These are phyloP conservation scores for Anser brachyrhynchus DNA, from an alignment of 2,113 vertebrate genomes.

Conservation along the genomic window DNA sequence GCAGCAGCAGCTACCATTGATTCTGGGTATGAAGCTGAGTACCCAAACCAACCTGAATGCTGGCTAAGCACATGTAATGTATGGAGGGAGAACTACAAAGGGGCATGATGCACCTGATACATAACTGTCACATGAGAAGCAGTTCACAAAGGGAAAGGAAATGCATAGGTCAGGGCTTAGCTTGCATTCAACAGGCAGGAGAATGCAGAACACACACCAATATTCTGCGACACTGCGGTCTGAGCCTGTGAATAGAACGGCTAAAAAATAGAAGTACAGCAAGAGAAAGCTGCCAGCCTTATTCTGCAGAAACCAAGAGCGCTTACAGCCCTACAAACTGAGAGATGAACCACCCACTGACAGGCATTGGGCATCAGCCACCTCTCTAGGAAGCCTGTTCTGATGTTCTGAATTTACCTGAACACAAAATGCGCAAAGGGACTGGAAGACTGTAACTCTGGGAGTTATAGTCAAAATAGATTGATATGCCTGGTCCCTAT, in stretches of 20 bases:
- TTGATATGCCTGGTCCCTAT: fast-evolving
- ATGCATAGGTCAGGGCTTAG: not conserved
- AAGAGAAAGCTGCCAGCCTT: not conserved
- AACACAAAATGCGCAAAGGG: not conserved
- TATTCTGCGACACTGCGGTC: not conserved
- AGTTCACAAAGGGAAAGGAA: conserved; percentile 4
- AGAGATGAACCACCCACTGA: not conserved
- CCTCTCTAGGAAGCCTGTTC: not conserved
- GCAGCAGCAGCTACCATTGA: not conserved
- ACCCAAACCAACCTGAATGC: not conserved
- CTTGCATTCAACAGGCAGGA: not conserved
- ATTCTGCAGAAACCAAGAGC: not conserved
- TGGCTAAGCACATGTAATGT: not conserved
- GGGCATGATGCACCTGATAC: not conserved
- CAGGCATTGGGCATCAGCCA: not conserved
- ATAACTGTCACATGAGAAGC: not conserved
- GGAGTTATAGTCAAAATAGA: not conserved
- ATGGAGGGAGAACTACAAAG: not conserved
- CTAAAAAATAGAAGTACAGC: not conserved
- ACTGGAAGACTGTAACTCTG: not conserved
- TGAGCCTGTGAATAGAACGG: not conserved
- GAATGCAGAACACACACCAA: conserved; percentile 24
- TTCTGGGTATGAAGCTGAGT: conserved; percentile 2
- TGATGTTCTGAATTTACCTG: not conserved
- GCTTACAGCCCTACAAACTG: not conserved